Percentiles rank a stretch among this genome's conserved stretches.
Conservation (phyloP, 2,888 invertebrate species). For the Monopis laevigella region DNA sequence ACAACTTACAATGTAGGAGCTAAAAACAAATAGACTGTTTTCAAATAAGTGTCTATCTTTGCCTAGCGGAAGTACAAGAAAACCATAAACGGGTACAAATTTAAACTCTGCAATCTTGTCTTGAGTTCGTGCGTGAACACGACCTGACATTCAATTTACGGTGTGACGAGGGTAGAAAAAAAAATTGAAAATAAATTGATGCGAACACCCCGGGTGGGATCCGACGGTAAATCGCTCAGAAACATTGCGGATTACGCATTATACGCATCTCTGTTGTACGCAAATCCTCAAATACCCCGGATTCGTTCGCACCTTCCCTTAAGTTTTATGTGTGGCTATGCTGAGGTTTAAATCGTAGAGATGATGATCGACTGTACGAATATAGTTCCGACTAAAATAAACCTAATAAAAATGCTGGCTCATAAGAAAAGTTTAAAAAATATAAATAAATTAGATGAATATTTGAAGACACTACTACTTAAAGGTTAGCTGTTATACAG, state of each 20-base stretch:
- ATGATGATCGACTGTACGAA: no score
- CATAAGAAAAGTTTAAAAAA: no score
- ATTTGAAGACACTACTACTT: no score
- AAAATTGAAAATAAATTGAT: slow-evolving; percentile 63
- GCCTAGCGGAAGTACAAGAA: not conserved
- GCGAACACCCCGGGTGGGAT: slow-evolving; percentile 20
- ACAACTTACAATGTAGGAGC: no score
- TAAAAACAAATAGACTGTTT: no score
- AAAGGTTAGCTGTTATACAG: no score
- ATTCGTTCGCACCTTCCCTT: not conserved
- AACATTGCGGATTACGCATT: slow-evolving; percentile 2
- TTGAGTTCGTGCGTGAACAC: slow-evolving; percentile 16
- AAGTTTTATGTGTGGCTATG: no score
- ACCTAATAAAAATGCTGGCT: no score
- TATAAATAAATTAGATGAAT: no score
- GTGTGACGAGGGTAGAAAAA: slow-evolving; percentile 21
- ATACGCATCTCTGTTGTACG: not conserved
- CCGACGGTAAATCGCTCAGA: slow-evolving; percentile 8
- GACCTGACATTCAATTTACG: slow-evolving; percentile 16
- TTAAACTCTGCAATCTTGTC: slow-evolving; percentile 10
- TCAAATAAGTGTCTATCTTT: not conserved
- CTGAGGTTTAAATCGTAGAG: no score
- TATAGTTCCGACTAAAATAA: no score
- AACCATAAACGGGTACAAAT: not conserved
- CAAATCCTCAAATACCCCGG: slow-evolving; percentile 1